Conservation (phyloP, 2,888 invertebrate species). For the Griposia aprilina region DNA sequence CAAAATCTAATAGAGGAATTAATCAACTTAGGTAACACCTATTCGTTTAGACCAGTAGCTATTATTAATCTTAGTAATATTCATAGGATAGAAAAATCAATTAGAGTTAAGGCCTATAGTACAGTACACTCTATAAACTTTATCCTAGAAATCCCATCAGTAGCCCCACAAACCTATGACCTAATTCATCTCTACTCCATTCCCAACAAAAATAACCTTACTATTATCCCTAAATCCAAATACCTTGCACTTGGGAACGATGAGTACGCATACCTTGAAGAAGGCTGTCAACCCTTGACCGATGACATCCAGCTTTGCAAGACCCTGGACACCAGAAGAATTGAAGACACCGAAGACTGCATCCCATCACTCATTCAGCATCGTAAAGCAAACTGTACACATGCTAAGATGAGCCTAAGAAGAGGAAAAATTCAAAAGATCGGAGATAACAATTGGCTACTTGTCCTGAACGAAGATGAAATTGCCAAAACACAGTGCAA, state of each 20-base stretch:
- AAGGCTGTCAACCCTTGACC: background rate
- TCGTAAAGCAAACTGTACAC: conserved; percentile 8
- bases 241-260: conserved; percentile 24
- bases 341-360: conserved; percentile 20
- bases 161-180: background rate
- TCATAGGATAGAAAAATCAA: background rate
- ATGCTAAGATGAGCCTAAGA: conserved; percentile 17
- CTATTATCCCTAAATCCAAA: conserved; percentile 14
- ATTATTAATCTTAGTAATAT: background rate
- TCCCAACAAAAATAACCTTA: background rate
- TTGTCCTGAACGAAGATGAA: background rate
- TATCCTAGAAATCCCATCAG: background rate
- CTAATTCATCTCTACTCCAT: background rate
- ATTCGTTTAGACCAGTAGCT: background rate
- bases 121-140: background rate
- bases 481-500: background rate
- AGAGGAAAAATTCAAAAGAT: conserved; percentile 21
- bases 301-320: conserved; percentile 14
- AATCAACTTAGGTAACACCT: background rate
- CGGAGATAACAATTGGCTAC: no score
- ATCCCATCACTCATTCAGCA: conserved; percentile 7
- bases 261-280: conserved; percentile 24
- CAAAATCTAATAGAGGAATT: background rate
- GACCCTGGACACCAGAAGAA: background rate
- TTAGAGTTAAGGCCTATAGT: background rate